Evolutionary conservation across 2,888 invertebrate species (phyloP).

Genomic region (Parascotia fuliginaria): DNA sequence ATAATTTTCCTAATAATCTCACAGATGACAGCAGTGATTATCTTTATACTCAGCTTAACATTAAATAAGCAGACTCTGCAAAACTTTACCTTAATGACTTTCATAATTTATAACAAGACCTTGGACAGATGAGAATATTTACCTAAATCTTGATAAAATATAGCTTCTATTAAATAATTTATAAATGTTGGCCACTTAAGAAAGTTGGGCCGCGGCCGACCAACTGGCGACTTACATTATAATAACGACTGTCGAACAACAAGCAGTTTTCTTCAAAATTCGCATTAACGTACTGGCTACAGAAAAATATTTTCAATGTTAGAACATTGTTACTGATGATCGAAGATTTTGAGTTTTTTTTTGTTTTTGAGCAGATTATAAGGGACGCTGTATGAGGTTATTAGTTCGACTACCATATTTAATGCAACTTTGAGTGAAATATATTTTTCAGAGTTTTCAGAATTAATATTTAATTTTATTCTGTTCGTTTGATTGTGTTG

Average conservation of each 20-base stretch:
- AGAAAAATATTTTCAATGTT: conserved; percentile 38
- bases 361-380: too few species aligned
- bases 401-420: too few species aligned
- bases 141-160: conserved; percentile 26
- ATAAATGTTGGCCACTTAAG: conserved; percentile 47
- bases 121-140: conserved; percentile 32
- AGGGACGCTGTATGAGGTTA: too few species aligned
- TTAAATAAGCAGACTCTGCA: neutral
- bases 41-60: neutral
- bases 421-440: too few species aligned
- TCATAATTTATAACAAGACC: conserved; percentile 6
- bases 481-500: too few species aligned
- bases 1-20: too few species aligned
- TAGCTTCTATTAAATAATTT: conserved; percentile 49
- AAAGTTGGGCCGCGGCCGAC: conserved; percentile 48
- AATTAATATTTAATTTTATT: too few species aligned
- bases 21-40: too few species aligned
- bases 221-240: conserved; percentile 80
- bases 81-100: conserved; percentile 1
- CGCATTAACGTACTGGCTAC: conserved; percentile 68
- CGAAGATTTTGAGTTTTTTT: too few species aligned
- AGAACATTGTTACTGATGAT: neutral
- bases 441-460: too few species aligned
- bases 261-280: conserved; percentile 66
- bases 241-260: conserved; percentile 75